A percentile compares a stretch with the other conserved stretches of the same genome.
Evolutionary conservation across 2,113 vertebrate species (phyloP).

Genomic region (Ginglymostoma cirratum): DNA sequence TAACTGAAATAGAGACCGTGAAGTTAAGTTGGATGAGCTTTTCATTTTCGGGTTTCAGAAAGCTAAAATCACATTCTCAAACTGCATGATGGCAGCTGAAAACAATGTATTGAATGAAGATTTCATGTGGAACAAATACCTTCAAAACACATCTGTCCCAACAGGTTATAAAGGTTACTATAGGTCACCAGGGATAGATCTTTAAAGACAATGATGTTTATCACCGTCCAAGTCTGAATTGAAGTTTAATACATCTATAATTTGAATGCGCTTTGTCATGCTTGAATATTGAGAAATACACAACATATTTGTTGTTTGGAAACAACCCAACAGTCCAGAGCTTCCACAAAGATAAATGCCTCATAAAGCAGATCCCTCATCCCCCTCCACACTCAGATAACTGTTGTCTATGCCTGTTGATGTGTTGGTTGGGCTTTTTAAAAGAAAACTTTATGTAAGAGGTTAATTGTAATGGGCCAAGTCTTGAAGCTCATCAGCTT

Average conservation of each 20-base stretch:
- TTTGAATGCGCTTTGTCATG: not conserved
- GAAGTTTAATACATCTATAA: not conserved
- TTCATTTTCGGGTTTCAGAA: too few relatives aligned
- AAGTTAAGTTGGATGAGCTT: too few relatives aligned
- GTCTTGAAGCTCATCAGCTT: not conserved
- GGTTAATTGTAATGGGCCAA: not conserved
- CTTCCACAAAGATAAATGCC: not conserved
- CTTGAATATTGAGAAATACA: not conserved
- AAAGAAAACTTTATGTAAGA: not conserved
- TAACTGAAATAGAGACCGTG: too few relatives aligned
- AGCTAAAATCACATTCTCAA: too few relatives aligned
- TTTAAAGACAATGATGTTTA: not conserved
- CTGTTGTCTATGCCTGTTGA: not conserved
- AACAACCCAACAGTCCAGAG: not conserved
- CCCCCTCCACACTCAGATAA: not conserved
- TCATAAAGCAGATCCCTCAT: not conserved
- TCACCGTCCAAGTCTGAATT: not conserved
- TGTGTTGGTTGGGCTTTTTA: not conserved
- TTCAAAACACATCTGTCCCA: not conserved
- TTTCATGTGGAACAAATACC: too few relatives aligned
- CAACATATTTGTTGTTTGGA: too few relatives aligned
- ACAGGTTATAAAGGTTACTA: not conserved
- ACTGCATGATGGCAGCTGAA: too few relatives aligned
- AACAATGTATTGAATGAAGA: too few relatives aligned
- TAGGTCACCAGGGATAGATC: not conserved